These are phyloP conservation scores for Cryptops parisi DNA, from an alignment of 2,888 invertebrate species.

Conservation along the genomic window DNA sequence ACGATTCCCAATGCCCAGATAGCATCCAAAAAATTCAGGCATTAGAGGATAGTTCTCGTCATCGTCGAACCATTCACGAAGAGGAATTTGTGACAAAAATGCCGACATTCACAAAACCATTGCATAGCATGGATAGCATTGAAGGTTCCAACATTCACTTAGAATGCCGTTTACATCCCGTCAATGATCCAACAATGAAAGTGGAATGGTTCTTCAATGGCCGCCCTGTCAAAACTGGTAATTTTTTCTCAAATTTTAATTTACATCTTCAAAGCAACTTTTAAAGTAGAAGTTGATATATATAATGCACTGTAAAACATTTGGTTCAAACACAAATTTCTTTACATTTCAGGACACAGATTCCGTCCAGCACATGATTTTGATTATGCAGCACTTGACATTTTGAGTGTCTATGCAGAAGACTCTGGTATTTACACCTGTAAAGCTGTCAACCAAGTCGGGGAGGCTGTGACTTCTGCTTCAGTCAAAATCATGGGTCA, in stretches of 20 bases:
- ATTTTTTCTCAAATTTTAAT: not conserved
- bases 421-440: conserved; percentile 95
- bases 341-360: conserved; percentile 47
- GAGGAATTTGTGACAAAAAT: conserved; percentile 70
- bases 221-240: conserved; percentile 74
- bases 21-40: conserved; percentile 76
- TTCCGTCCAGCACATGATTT: conserved; percentile 95
- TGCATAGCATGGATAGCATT: conserved; percentile 77
- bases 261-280: too few species aligned
- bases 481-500: conserved; percentile 61
- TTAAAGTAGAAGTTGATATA: not conserved
- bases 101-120: conserved; percentile 69
- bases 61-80: conserved; percentile 49
- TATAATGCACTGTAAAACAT: not conserved
- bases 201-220: conserved; percentile 97
- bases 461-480: conserved; percentile 86
- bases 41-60: conserved; percentile 45
- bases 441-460: conserved; percentile 82
- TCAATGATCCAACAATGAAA: conserved; percentile 75
- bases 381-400: conserved; percentile 91
- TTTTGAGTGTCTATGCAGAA: conserved; percentile 90
- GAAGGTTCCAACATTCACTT: conserved; percentile 85
- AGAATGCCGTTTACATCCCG: conserved; percentile 78
- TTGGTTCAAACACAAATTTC: not conserved
- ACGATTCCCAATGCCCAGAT: conserved; percentile 82